These are phyloP conservation scores for Chalcis sispes DNA, from an alignment of 2,888 invertebrate species.

Conservation along the genomic window DNA sequence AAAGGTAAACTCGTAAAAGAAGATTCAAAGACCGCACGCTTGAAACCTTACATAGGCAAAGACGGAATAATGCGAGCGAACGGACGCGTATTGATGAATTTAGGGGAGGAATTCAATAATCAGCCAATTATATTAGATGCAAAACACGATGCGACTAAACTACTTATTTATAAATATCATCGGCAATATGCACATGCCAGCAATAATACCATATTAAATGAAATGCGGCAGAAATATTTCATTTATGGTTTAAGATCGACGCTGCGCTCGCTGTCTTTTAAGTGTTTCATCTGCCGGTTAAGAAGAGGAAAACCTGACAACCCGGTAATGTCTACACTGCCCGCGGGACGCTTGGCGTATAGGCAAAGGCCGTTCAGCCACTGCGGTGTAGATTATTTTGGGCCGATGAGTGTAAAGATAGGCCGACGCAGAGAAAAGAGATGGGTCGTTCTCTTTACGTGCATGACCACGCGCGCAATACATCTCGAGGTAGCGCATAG, in stretches of 20 bases:
- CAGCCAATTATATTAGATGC: slow-evolving; percentile 10
- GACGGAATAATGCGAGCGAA: not conserved
- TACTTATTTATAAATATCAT: slow-evolving; percentile 8
- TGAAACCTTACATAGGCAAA: not conserved
- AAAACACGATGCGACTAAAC: not conserved
- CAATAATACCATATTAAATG: not conserved
- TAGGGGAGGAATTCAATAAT: not conserved
- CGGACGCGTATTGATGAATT: not conserved
- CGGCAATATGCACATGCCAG: not conserved
- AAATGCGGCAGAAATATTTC: not conserved
- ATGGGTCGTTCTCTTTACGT: not conserved
- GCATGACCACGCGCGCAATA: not conserved
- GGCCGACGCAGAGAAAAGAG: not conserved
- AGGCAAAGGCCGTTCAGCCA: not conserved
- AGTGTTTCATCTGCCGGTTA: not conserved
- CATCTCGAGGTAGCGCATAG: not conserved
- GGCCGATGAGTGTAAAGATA: not conserved
- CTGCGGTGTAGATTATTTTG: not conserved
- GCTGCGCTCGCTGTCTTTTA: not conserved
- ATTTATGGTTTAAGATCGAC: not conserved
- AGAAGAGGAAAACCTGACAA: not conserved
- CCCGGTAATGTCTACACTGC: not conserved
- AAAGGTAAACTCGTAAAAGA: not conserved
- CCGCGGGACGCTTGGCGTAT: not conserved
- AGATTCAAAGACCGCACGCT: no score